A percentile compares a stretch with the other conserved stretches of the same genome.
These are phyloP conservation scores for Caprella mutica DNA, from an alignment of 2,888 invertebrate genomes.

Conservation along the genomic window DNA sequence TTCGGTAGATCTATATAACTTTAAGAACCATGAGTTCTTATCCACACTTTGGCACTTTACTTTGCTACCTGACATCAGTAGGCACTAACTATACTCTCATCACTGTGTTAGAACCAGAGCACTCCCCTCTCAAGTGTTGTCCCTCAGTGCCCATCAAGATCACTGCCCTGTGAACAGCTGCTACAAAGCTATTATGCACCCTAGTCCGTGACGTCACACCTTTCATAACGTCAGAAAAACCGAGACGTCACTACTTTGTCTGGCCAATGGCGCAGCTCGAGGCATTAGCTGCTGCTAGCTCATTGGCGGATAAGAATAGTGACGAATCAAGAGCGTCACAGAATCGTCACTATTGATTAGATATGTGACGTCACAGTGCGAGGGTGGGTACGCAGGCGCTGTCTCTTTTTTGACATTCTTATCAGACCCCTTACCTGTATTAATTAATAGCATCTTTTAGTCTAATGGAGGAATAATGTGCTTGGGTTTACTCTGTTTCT, in stretches of 20 bases:
- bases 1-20: no score
- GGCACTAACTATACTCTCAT: slow-evolving; percentile 19
- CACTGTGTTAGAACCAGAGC: slow-evolving; percentile 2
- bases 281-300: background rate
- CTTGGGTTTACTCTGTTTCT: no score
- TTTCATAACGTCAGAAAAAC: slow-evolving; percentile 5
- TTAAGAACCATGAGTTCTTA: no score
- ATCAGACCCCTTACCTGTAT: no score
- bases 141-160: slow-evolving; percentile 29
- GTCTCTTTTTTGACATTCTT: background rate
- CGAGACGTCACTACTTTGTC: slow-evolving; percentile 4
- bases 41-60: no score
- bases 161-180: slow-evolving; percentile 25
- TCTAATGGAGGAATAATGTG: no score
- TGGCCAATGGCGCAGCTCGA: slow-evolving; percentile 2
- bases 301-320: slow-evolving; percentile 19
- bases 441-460: no score
- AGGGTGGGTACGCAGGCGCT: slow-evolving; percentile 26
- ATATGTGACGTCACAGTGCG: slow-evolving; percentile 21
- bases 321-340: slow-evolving; percentile 13
- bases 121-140: slow-evolving; percentile 17
- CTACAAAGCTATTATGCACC: slow-evolving; percentile 17
- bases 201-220: slow-evolving; percentile 19
- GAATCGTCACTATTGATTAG: slow-evolving; percentile 27
- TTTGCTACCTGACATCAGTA: no score